A percentile compares a stretch with the other conserved stretches of the same genome.
These are phyloP conservation scores for Mechanitis mazaeus DNA, from an alignment of 2,888 invertebrate genomes.

Conservation along the genomic window DNA sequence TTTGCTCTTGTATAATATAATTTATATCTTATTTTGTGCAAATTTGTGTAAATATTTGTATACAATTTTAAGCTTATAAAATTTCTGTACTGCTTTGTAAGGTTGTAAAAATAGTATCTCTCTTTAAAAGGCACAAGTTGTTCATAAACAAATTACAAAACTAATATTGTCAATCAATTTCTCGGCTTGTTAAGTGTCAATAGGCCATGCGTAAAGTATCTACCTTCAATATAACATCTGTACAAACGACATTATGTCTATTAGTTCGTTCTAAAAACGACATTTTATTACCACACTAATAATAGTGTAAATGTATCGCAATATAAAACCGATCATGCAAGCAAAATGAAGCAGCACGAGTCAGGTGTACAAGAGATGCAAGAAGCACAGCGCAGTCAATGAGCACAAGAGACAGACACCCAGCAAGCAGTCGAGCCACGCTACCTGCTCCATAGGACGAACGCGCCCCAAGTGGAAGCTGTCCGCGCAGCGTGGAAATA, in stretches of 20 bases:
- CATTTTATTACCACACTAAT: too few relatives aligned
- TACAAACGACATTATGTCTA: too few relatives aligned
- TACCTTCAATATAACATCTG: too few relatives aligned
- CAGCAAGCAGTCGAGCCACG: constrained; percentile 83
- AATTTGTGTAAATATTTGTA: neutral
- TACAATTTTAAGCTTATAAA: neutral
- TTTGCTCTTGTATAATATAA: neutral
- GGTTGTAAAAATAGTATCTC: neutral
- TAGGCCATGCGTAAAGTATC: too few relatives aligned
- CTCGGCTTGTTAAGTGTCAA: too few relatives aligned
- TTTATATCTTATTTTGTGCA: constrained; percentile 3
- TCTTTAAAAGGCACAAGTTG: constrained; percentile 2
- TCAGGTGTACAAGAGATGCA: constrained; percentile 74
- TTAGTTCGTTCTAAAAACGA: too few relatives aligned
- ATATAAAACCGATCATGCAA: neutral
- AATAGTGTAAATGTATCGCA: neutral
- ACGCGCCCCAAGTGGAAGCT: constrained; percentile 77
- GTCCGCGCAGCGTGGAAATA: constrained; percentile 29
- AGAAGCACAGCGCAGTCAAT: constrained; percentile 79
- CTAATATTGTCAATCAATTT: too few relatives aligned
- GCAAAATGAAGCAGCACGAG: neutral
- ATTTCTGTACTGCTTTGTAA: neutral
- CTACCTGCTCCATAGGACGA: constrained; percentile 87
- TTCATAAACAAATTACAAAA: constrained; percentile 4
- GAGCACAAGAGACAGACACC: constrained; percentile 81